These are phyloP conservation scores for Rhinopomastus cyanomelas DNA, from an alignment of 2,113 vertebrate genomes.

Conservation along the genomic window DNA sequence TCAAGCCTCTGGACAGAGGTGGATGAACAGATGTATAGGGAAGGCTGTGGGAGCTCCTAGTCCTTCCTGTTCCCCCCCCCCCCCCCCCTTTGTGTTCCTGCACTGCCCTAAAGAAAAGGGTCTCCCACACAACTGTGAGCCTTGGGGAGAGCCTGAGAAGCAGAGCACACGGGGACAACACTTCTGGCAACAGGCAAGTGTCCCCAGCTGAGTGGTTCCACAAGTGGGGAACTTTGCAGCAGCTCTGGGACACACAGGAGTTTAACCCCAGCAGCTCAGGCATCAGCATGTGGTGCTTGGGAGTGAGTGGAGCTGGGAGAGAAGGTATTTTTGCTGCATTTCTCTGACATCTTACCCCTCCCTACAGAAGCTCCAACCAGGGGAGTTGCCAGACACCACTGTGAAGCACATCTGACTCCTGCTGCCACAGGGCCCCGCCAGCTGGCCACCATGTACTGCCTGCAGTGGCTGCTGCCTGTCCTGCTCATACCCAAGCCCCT, in stretches of 20 bases:
- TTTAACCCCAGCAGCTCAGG: background rate
- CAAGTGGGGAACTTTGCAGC: background rate
- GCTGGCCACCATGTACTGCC: slow-evolving; percentile 90
- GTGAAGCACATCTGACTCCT: background rate
- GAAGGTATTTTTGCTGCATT: background rate
- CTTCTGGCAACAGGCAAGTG: too few relatives aligned
- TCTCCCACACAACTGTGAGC: background rate
- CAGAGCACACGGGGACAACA: background rate
- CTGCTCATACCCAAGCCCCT: slow-evolving; percentile 98
- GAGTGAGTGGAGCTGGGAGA: background rate
- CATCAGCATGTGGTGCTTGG: background rate
- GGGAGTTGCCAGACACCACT: background rate
- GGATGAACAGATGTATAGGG: fast-evolving
- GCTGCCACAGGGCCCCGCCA: slow-evolving; percentile 20
- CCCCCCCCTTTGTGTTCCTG: background rate
- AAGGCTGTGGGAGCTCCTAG: background rate
- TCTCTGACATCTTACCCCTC: background rate
- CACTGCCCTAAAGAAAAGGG: background rate
- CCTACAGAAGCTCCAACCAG: background rate
- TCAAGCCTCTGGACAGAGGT: background rate
- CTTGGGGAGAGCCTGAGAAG: background rate
- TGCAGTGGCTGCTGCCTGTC: slow-evolving; percentile 98
- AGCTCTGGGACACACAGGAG: background rate
- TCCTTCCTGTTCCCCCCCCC: background rate
- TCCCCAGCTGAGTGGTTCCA: background rate